Conservation (phyloP, 2,797 vertebrate genomes). For the Phyllotis vaccarum region DNA sequence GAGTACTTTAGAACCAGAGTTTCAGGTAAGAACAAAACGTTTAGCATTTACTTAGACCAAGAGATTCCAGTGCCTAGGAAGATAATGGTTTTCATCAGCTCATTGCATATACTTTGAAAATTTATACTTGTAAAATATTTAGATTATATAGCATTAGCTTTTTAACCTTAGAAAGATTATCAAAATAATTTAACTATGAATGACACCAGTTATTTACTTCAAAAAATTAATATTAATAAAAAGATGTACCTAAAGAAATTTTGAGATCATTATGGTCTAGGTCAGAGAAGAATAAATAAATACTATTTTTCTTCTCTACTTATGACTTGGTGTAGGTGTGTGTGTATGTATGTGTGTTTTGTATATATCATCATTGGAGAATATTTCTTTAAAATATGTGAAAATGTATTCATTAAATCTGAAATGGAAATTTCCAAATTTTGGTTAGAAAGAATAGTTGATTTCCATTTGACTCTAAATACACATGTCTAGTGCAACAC, state of each 20-base stretch:
- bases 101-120: background rate
- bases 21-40: background rate
- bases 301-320: background rate
- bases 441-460: background rate
- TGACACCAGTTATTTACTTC: background rate
- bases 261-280: background rate
- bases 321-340: background rate
- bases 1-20: background rate
- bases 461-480: background rate
- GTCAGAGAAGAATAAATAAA: background rate
- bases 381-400: background rate
- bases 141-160: background rate
- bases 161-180: background rate
- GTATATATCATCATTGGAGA: background rate
- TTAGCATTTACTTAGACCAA: background rate
- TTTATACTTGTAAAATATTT: background rate
- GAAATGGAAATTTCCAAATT: constrained; percentile 25
- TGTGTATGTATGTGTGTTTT: background rate
- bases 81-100: background rate
- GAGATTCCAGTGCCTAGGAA: background rate
- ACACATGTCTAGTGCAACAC: background rate
- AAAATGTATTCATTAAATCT: background rate
- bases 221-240: background rate
- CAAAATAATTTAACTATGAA: background rate
- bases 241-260: accelerated